Evolutionary conservation across 2,113 vertebrate species (phyloP).

Genomic region (Percopsis transmontana): DNA sequence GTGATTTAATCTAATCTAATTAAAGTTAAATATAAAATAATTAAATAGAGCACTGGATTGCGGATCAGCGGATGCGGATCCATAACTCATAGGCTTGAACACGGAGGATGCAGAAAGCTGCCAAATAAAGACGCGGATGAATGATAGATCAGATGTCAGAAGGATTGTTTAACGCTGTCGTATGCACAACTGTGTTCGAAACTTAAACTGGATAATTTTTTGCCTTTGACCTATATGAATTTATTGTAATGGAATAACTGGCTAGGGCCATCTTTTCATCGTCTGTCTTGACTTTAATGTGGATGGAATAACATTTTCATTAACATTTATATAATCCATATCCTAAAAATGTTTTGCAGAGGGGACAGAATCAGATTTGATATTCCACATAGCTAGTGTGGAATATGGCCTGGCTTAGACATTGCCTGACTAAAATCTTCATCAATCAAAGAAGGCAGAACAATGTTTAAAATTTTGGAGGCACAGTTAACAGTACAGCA

Average conservation of each 20-base stretch:
- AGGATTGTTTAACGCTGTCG: slow-evolving; percentile 22
- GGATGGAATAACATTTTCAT: slow-evolving; percentile 6
- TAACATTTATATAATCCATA: slow-evolving; percentile 30
- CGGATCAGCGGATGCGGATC: slow-evolving; percentile 44
- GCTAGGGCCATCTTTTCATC: slow-evolving; percentile 1
- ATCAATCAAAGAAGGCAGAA: slow-evolving; percentile 53
- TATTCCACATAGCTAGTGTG: slow-evolving; percentile 33
- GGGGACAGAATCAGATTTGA: slow-evolving; percentile 13
- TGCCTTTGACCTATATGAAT: slow-evolving; percentile 23
- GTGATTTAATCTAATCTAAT: slow-evolving; percentile 60
- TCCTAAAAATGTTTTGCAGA: slow-evolving; percentile 7
- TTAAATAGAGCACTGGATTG: slow-evolving; percentile 55
- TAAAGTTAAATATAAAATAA: slow-evolving; percentile 58
- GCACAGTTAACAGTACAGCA: slow-evolving; percentile 41
- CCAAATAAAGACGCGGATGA: slow-evolving; percentile 17
- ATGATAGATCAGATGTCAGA: slow-evolving; percentile 41
- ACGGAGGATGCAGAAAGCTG: slow-evolving; percentile 27
- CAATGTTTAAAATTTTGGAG: slow-evolving; percentile 57
- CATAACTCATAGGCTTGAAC: slow-evolving; percentile 65
- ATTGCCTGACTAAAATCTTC: slow-evolving; percentile 47
- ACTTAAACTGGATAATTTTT: slow-evolving; percentile 21
- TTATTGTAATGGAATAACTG: not conserved
- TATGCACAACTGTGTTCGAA: slow-evolving; percentile 25
- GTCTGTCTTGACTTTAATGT: slow-evolving; percentile 1
- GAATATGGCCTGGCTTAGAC: slow-evolving; percentile 43